These are phyloP conservation scores for Montipora foliosa DNA, from an alignment of 64 coral and sea anemone species.

Conservation along the genomic window DNA sequence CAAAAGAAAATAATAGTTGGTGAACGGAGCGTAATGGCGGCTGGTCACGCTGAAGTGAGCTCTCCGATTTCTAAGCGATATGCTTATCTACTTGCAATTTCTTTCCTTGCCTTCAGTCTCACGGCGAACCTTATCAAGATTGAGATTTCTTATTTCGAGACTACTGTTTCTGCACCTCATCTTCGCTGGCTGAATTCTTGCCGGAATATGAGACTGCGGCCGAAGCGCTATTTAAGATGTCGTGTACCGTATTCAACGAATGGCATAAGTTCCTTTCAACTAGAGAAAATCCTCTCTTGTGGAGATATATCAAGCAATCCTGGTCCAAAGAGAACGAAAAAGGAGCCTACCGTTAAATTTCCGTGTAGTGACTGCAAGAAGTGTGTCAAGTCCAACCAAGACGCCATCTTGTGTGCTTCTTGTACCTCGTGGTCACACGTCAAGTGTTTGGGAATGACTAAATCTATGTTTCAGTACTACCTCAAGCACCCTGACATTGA, in stretches of 20 bases:
- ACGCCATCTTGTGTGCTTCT: constrained; percentile 5
- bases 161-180: background rate
- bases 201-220: background rate
- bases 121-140: background rate
- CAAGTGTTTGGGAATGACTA: background rate
- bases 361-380: background rate
- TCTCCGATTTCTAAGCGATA: background rate
- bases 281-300: no score
- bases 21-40: no score
- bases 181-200: background rate
- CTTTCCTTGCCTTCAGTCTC: background rate
- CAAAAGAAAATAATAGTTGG: no score
- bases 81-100: background rate
- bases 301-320: background rate
- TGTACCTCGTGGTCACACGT: no score
- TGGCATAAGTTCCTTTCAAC: no score
- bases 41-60: background rate
- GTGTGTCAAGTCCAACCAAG: background rate
- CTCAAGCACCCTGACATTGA: background rate
- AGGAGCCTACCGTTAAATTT: background rate
- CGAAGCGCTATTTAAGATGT: background rate
- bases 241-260: no score
- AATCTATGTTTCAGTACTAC: no score
- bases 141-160: background rate
- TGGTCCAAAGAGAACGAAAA: background rate